Evolutionary conservation across 2,113 vertebrate species (phyloP).

Genomic region (Vulpes vulpes): DNA sequence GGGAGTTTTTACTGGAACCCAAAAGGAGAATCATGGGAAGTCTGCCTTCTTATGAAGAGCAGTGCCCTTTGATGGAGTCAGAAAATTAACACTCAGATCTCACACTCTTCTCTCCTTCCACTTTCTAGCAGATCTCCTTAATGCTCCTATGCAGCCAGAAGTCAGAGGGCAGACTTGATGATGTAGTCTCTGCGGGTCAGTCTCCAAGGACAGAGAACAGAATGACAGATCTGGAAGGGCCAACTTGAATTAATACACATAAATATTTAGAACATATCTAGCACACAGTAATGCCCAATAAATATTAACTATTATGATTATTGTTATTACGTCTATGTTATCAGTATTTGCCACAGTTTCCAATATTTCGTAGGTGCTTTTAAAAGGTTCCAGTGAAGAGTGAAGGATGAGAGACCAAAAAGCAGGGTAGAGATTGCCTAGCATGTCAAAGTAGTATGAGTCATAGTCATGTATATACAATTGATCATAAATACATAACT

Average conservation of each 20-base stretch:
- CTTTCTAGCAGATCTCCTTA: background rate
- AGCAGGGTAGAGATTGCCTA: background rate
- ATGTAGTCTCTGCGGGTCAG: background rate
- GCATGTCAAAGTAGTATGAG: background rate
- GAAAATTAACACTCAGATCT: background rate
- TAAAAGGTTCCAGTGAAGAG: background rate
- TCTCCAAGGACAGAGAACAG: background rate
- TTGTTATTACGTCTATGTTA: background rate
- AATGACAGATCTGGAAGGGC: background rate
- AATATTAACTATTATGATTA: background rate
- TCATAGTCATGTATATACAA: background rate
- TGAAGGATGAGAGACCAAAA: background rate
- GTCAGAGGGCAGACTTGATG: background rate
- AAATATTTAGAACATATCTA: conserved; percentile 2
- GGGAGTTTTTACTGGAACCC: background rate
- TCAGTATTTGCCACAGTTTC: background rate
- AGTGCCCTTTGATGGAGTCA: background rate
- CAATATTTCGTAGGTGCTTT: background rate
- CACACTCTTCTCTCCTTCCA: background rate
- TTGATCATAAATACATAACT: background rate
- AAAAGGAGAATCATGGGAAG: background rate
- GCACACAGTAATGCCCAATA: background rate
- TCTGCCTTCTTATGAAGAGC: background rate
- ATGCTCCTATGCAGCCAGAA: background rate
- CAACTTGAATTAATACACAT: background rate